Evolutionary conservation across 1,140 invertebrate genomes (phyloP), one percentile per base, ranked within the genome.

Genomic region (Muscidifurax raptorellus): DNA sequence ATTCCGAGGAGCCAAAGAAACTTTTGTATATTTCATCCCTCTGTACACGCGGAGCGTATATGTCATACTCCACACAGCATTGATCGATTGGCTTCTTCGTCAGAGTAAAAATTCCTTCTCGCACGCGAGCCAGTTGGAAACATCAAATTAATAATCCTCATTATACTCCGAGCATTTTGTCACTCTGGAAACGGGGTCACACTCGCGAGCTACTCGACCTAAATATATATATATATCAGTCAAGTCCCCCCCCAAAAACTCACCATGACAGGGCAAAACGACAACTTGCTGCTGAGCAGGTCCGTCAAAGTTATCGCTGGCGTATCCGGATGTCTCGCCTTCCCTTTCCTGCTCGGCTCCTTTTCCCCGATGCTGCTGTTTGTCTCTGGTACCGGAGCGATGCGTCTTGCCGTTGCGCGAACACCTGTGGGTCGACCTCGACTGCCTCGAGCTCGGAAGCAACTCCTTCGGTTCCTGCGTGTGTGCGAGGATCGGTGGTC

Each of bases 271-370:
- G 5, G 85, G 84, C 44, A 83, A 15, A 83, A 78, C 0, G 89
- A 87, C 1, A 80, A 84, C 64, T 90, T 95, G 3, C 94, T 90
- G 88, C 5, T 67, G 77, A 15, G 86, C 67, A 0, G 90, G 88
- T 0, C 84, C 85, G n/a, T 92, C 95, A 2, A 94, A 90, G 40
- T 94, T 95, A 86, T 96, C 96, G 88, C 96, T 96, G 22, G 95
- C 95, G 88, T 96, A 96, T 25, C 95, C 96, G 36, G 95, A 96
- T 83, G 96, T 96, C 85, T 96, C 95, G 0, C 94, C 95, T 89
- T 95, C 95, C 30, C 94, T 94, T 82, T 95, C 95, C 86, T 95
- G 52, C 15, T 59, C 52, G 22, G 18, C 18, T 59, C 52, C 52
- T n/a, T 59, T 59, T 22, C 52, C 52, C 44, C 15, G 44, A 18